A percentile compares a stretch with the other conserved stretches of the same genome.
phyloP scores from a whole-genome alignment of 2,888 invertebrate genomes.

The Patella pellucida region DNA sequence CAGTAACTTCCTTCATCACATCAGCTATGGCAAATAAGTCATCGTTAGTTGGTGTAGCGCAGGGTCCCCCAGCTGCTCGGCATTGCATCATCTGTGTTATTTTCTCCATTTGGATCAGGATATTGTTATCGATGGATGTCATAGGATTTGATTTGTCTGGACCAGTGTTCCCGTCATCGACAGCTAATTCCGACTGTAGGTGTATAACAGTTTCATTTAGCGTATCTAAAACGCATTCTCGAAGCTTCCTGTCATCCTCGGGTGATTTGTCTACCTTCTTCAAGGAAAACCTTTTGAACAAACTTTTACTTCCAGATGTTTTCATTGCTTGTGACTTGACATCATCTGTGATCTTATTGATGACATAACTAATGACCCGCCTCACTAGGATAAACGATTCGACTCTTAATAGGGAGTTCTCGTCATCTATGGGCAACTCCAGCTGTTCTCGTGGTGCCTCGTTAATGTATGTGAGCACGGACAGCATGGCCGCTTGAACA shows the following conservation, averaged over 20 bases:
- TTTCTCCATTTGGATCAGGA: background rate
- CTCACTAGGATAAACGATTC: constrained; percentile 40
- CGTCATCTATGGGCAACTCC: constrained; percentile 13
- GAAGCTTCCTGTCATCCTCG: background rate
- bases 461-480: constrained; percentile 3
- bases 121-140: background rate
- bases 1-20: background rate
- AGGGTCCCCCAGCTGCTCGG: background rate
- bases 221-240: background rate
- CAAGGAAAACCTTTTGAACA: background rate
- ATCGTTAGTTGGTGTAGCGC: background rate
- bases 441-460: background rate
- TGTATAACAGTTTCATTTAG: background rate
- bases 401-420: constrained; percentile 33
- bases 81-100: background rate
- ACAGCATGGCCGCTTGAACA: constrained; percentile 17
- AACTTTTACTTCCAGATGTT: background rate
- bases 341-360: constrained; percentile 30
- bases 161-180: too few species aligned
- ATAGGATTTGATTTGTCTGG: background rate
- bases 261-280: background rate
- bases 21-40: background rate
- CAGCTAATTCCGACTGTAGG: background rate
- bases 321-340: background rate
- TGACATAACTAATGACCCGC: constrained; percentile 36